Conservation (phyloP, 2,797 vertebrate genomes). For the Philypnodon macrostomus region DNA sequence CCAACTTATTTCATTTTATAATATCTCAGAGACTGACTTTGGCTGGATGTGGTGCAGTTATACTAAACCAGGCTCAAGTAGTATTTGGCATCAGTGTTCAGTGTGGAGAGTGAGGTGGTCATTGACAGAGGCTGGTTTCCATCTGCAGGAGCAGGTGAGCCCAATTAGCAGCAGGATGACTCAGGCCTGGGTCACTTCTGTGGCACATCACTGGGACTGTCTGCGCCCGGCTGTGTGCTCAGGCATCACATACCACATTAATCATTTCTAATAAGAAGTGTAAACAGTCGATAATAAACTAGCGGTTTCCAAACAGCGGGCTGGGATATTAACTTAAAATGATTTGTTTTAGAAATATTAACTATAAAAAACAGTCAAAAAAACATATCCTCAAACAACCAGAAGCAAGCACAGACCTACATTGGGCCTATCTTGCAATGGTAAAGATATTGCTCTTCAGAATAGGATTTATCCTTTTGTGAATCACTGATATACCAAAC, state of each 20-base stretch:
- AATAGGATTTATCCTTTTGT: too few species aligned
- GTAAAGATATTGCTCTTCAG: too few species aligned
- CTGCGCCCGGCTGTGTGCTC: background rate
- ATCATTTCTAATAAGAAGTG: background rate
- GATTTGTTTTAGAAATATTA: too few species aligned
- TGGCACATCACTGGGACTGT: constrained; percentile 1
- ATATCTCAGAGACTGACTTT: too few species aligned
- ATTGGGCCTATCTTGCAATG: too few species aligned
- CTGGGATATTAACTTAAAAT: background rate
- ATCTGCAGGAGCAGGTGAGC: constrained; percentile 32
- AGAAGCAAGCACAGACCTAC: too few species aligned
- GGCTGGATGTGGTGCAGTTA: background rate
- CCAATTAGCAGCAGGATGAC: constrained; percentile 3
- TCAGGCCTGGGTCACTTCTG: background rate
- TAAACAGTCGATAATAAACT: background rate
- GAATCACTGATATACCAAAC: too few species aligned
- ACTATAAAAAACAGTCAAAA: too few species aligned
- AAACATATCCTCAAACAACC: too few species aligned
- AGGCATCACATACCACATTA: background rate
- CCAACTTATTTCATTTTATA: too few species aligned
- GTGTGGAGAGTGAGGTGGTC: constrained; percentile 1
- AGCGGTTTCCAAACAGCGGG: background rate
- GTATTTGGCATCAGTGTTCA: constrained; percentile 4
- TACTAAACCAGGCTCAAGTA: constrained; percentile 1
- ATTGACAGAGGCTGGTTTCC: constrained; percentile 10